Percentiles rank a stretch among this genome's conserved stretches.
Conservation (phyloP, 1,140 invertebrate genomes). For the Rhopalosiphum padi region DNA sequence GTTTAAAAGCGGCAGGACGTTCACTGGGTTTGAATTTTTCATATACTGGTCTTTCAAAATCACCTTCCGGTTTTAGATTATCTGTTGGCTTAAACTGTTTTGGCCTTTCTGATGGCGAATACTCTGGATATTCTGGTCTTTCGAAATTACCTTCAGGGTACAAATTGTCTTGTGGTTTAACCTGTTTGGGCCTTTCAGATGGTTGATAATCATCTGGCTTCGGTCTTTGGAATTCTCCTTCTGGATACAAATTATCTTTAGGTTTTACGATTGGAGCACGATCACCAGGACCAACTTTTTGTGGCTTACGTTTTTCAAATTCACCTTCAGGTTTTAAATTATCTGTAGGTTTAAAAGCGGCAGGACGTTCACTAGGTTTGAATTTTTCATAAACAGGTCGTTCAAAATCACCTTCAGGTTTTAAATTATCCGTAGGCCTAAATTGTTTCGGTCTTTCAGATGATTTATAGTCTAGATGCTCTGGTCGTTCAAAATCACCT, state of each 20-base stretch:
- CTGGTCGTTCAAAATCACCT: slow-evolving; percentile 65
- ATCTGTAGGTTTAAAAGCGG: slow-evolving; percentile 67
- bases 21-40: slow-evolving; percentile 64
- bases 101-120: slow-evolving; percentile 62
- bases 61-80: slow-evolving; percentile 68
- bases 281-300: slow-evolving; percentile 62
- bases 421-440: slow-evolving; percentile 67
- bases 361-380: slow-evolving; percentile 62
- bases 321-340: slow-evolving; percentile 72
- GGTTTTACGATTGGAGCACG: slow-evolving; percentile 61
- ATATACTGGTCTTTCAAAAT: slow-evolving; percentile 64
- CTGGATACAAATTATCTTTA: slow-evolving; percentile 65
- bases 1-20: slow-evolving; percentile 65
- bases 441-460: slow-evolving; percentile 70
- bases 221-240: slow-evolving; percentile 65
- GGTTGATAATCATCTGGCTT: slow-evolving; percentile 66
- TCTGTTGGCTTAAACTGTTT: slow-evolving; percentile 63
- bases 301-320: slow-evolving; percentile 63
- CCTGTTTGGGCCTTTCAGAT: slow-evolving; percentile 63
- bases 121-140: slow-evolving; percentile 62
- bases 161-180: slow-evolving; percentile 66
- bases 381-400: slow-evolving; percentile 62
- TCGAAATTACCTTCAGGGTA: slow-evolving; percentile 67
- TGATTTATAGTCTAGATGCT: slow-evolving; percentile 60
- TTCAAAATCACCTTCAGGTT: slow-evolving; percentile 67